Base-by-base conservation (phyloP, 2,888 invertebrate species). In the Apocheima hispidaria region DNA sequence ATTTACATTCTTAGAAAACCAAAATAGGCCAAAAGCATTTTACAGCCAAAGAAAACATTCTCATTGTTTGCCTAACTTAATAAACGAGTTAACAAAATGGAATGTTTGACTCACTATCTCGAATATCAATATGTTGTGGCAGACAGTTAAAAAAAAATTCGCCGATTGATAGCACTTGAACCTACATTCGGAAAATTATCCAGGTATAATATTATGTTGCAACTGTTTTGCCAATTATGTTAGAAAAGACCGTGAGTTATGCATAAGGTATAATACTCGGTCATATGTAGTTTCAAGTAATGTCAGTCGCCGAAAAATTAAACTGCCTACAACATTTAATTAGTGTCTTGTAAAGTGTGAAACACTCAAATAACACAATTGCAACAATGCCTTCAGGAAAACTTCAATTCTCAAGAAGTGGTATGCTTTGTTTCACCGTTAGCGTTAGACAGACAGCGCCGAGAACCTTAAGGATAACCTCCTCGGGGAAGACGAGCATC, bases 401-500 rank as follows among this genome's bases (percentile, higher is more conserved):
- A 41, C 20, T 48, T 43, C n/a, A 30, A 35, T 26, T 48, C 6
- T 49, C 16, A 43, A 48, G 54, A 41, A 52, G 16, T 16, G 48
- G 48, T 60, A 41, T 84, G 91, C 87, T 89, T 89, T 90, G 90
- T 88, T 90, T 80, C 90, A 90, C 90, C 84, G 43, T 68, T 77
- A 75, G 82, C 83, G 90, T 91, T 91, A 92, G 89, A 88, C 90
- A 91, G 88, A 89, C 80, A 87, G 84, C 82, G 82, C 84, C 78
- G 90, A 92, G 90, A 93, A 97, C 97, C 94, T 98, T 96, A 74
- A 99, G 94, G 89, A 99, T 99, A 78, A 98, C 97, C 88, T 98
- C 97, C 94, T 99, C 99, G 53, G 97, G 96, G 92, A 99, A 99
- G 68, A 99, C 97, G 56, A 97, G 94, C 90, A 98, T 97, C 93